Evolutionary conservation across 2,113 vertebrate genomes (phyloP), one percentile per base, ranked within the genome.

Genomic region (Seriola quinqueradiata): DNA sequence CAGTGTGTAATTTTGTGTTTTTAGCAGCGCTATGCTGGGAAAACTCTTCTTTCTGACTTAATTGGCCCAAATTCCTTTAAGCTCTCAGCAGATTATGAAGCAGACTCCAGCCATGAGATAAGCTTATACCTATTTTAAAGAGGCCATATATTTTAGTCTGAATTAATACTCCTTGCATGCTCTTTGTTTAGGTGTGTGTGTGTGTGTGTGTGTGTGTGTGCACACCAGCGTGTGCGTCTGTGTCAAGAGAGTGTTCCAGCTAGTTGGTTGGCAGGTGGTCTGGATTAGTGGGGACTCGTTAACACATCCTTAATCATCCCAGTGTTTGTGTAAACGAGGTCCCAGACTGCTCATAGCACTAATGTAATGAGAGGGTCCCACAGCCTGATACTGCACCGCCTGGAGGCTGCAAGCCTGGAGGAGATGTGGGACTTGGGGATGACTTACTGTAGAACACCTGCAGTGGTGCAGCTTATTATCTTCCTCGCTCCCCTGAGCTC

Each of bases 261-360:
- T 60, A 57, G 68, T 59, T 17, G 6, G 70, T 75, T 75, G 77
- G 90, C 92, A 94, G 93, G 93, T 93, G 93, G 90, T 89, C 82
- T 86, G 83, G 89, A 92, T 92, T 92, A 92, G 87, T 11, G 13
- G 40, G 70, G 75, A 86, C 85, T 92, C 84, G 75, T 93, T 93
- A 94, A 92, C 92, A 93, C 91, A 66, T 92, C 86, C 85, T 92
- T 92, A 92, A 94, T 94, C 92, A 93, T 94, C 90, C 85, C 81
- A 75, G 70, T 92, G 88, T 92, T 94, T 93, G 88, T 94, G 92
- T 92, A 89, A 90, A 92, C n/a, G 70, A 73, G 83, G 71, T 77
- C 89, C 85, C 89, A 78, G 78, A 75, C 83, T 82, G 86, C 84
- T 82, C 81, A 50, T 64, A 66, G 78, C 66, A 40, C 83, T 89